A percentile compares a stretch with the other conserved stretches of the same genome.
These are phyloP conservation scores for Stichodactyla helianthus DNA, from an alignment of 64 coral and sea anemone genomes.

Conservation along the genomic window DNA sequence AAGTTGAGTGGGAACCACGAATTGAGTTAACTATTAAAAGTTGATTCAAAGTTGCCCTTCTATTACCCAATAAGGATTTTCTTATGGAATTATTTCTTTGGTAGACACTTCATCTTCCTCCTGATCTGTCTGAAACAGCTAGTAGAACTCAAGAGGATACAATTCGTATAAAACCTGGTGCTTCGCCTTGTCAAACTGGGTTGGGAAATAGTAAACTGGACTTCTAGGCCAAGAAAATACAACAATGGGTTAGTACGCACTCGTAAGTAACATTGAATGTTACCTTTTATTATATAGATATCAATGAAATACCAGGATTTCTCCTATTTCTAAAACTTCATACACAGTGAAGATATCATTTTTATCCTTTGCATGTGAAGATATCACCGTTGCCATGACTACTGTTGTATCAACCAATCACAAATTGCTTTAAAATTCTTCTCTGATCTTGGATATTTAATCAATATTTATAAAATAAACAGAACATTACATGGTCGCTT, in stretches of 20 bases:
- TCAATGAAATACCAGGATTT: too few species aligned
- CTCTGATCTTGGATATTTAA: too few species aligned
- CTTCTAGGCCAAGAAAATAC: slow-evolving; percentile 12
- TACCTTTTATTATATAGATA: too few species aligned
- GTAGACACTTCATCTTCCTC: slow-evolving; percentile 58
- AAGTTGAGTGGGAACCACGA: too few species aligned
- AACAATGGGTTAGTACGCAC: background rate
- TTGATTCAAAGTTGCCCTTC: background rate
- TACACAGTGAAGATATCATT: too few species aligned
- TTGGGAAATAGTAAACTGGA: slow-evolving; percentile 27
- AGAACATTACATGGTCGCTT: too few species aligned
- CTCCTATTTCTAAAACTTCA: too few species aligned
- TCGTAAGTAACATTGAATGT: background rate
- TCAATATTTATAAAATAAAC: too few species aligned
- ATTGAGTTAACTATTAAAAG: too few species aligned
- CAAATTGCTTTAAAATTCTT: too few species aligned
- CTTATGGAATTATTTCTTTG: background rate
- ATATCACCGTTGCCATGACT: background rate
- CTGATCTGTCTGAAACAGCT: slow-evolving; percentile 48
- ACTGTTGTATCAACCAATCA: too few species aligned
- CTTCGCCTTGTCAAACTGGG: slow-evolving; percentile 36
- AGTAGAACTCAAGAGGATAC: slow-evolving; percentile 48
- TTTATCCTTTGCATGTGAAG: too few species aligned
- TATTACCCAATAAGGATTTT: background rate
- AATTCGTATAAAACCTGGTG: slow-evolving; percentile 17